These are phyloP conservation scores for Diorhabda elongata DNA, from an alignment of 1,140 invertebrate genomes.

Conservation along the genomic window DNA sequence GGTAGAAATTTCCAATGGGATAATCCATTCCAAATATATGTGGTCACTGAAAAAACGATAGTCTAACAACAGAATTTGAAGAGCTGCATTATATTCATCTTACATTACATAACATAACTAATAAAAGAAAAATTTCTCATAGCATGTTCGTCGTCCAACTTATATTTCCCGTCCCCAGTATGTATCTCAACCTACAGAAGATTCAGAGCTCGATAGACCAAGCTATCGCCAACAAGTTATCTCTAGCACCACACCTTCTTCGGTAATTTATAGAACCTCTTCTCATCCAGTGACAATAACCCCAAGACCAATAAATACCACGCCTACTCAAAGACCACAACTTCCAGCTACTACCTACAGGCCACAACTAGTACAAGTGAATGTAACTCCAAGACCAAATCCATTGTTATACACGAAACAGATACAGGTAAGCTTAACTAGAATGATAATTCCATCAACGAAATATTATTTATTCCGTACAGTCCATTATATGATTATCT, in stretches of 20 bases:
- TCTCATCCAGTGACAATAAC: conserved; percentile 44
- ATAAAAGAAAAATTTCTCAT: neutral
- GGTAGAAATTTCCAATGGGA: too few species aligned
- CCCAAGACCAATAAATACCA: conserved; percentile 46
- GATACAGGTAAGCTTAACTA: neutral
- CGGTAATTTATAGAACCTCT: conserved; percentile 41
- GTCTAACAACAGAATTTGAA: too few species aligned
- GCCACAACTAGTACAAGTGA: conserved; percentile 58
- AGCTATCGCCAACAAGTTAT: conserved; percentile 42
- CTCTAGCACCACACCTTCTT: conserved; percentile 40
- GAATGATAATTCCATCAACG: neutral
- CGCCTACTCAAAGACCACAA: conserved; percentile 50
- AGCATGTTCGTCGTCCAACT: conserved; percentile 32
- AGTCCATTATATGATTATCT: too few species aligned
- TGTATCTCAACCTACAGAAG: conserved; percentile 30
- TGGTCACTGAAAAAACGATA: too few species aligned
- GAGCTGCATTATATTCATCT: too few species aligned
- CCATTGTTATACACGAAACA: conserved; percentile 47
- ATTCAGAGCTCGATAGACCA: conserved; percentile 30
- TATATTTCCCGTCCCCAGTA: conserved; percentile 42
- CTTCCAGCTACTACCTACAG: conserved; percentile 63
- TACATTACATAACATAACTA: too few species aligned
- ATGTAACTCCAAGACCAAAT: conserved; percentile 54
- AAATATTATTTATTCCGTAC: neutral
- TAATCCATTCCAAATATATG: too few species aligned